A percentile compares a stretch with the other conserved stretches of the same genome.
phyloP scores from a whole-genome alignment of 2,888 invertebrate species.

The Phortica magna region DNA sequence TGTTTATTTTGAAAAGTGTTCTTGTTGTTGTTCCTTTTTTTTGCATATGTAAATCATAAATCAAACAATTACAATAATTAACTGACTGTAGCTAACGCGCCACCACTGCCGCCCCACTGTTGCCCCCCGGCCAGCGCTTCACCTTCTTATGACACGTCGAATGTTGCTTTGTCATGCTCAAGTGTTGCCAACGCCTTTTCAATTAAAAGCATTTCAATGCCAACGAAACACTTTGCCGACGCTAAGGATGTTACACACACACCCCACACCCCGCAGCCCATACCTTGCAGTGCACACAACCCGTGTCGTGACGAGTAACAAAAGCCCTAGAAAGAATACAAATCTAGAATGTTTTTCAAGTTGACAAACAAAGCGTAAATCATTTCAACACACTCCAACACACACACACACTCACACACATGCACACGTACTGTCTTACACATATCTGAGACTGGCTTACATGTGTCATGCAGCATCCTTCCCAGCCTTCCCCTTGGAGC shows the following conservation, averaged over 20 bases:
- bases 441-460: slow-evolving; percentile 52
- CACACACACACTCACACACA: slow-evolving; percentile 23
- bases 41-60: no score
- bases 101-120: no score
- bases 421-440: background rate
- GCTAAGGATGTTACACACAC: background rate
- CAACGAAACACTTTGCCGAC: slow-evolving; percentile 6
- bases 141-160: background rate
- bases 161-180: slow-evolving; percentile 53
- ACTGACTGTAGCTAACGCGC: slow-evolving; percentile 53
- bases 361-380: slow-evolving; percentile 72
- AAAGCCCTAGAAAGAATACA: no score
- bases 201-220: slow-evolving; percentile 31
- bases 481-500: no score
- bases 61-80: slow-evolving; percentile 48
- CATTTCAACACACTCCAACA: slow-evolving; percentile 61
- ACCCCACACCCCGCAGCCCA: background rate
- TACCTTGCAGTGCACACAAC: background rate
- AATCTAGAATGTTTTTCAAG: slow-evolving; percentile 58
- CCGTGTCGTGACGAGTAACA: background rate
- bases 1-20: background rate
- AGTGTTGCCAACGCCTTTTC: slow-evolving; percentile 60
- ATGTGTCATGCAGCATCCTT: slow-evolving; percentile 49
- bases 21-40: no score
- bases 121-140: no score